Conservation (phyloP, 1,140 invertebrate genomes). For the Pteromalus puparum region DNA sequence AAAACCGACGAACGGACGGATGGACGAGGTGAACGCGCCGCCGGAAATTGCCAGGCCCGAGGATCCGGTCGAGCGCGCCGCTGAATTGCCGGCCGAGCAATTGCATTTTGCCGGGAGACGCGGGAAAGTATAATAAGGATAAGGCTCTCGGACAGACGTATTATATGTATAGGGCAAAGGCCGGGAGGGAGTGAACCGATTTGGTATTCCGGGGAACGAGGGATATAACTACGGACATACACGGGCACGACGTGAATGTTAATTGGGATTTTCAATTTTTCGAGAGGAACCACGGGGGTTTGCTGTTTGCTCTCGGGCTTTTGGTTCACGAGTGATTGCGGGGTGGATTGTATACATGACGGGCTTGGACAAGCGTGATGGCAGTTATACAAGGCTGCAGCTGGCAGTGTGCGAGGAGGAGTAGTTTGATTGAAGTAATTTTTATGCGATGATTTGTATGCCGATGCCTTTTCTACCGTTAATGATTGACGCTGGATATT, state of each 20-base stretch:
- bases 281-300: neutral
- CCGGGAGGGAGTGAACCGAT: neutral
- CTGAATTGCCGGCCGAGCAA: slow-evolving; percentile 28
- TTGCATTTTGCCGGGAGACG: neutral
- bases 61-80: slow-evolving; percentile 15
- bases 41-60: slow-evolving; percentile 38
- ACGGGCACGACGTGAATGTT: neutral
- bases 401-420: too few species aligned
- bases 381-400: too few species aligned
- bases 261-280: neutral
- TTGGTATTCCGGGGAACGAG: neutral
- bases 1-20: neutral
- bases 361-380: too few species aligned
- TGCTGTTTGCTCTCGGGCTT: too few species aligned
- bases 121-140: neutral
- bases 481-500: too few species aligned
- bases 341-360: too few species aligned
- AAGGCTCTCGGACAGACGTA: too few species aligned
- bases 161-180: too few species aligned
- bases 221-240: neutral
- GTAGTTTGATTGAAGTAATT: too few species aligned
- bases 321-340: too few species aligned
- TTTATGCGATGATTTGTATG: too few species aligned
- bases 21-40: neutral
- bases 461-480: too few species aligned